Percentiles rank a stretch among this genome's conserved stretches.
phyloP scores from a whole-genome alignment of 2,888 invertebrate species.

The Erebia palarica region DNA sequence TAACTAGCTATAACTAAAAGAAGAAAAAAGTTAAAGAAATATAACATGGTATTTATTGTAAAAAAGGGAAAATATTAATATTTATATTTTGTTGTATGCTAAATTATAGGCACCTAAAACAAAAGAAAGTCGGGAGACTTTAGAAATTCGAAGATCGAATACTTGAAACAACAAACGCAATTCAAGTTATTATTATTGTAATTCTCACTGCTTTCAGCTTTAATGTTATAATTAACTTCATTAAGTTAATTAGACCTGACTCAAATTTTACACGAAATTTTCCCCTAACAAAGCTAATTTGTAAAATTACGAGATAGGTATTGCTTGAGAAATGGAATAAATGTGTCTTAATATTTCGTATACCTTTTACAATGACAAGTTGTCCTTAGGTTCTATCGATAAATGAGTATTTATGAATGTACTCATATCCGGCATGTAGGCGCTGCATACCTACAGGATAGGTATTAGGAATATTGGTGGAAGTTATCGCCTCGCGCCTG shows the following conservation, averaged over 20 bases:
- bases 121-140: neutral
- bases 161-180: constrained; percentile 13
- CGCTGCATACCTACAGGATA: too few species aligned
- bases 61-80: too few species aligned
- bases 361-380: too few species aligned
- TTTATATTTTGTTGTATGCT: too few species aligned
- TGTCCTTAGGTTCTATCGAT: too few species aligned
- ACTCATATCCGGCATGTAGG: too few species aligned
- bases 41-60: too few species aligned
- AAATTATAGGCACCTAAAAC: neutral
- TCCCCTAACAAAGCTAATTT: constrained; percentile 12
- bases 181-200: constrained; percentile 20
- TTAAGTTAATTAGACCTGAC: constrained; percentile 25
- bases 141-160: constrained; percentile 9
- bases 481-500: too few species aligned
- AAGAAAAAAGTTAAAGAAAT: too few species aligned
- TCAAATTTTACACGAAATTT: constrained; percentile 20
- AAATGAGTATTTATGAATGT: too few species aligned
- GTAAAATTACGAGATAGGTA: constrained; percentile 11
- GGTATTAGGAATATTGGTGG: too few species aligned
- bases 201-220: constrained; percentile 23
- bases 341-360: neutral
- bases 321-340: neutral
- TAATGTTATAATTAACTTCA: constrained; percentile 27
- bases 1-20: too few species aligned